These are phyloP conservation scores for Pogonocherus hispidulus DNA, from an alignment of 2,888 invertebrate genomes.

Conservation along the genomic window DNA sequence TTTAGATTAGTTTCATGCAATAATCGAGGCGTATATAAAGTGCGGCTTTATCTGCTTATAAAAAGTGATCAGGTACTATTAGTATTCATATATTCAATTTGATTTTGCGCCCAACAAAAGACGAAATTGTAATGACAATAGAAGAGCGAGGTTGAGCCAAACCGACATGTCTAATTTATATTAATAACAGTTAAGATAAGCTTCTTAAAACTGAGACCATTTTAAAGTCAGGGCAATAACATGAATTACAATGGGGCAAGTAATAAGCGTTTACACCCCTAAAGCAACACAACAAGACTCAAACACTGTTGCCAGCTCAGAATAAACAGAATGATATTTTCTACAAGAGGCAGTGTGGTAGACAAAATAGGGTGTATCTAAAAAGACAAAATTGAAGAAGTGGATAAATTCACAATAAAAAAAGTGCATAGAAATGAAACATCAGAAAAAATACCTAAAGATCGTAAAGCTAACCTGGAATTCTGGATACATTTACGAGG, in stretches of 20 bases:
- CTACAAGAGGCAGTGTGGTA: too few relatives aligned
- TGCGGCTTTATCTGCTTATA: constrained; percentile 29
- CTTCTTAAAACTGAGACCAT: constrained; percentile 56
- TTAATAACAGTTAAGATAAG: constrained; percentile 59
- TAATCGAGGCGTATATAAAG: constrained; percentile 26
- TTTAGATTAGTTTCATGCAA: constrained; percentile 18
- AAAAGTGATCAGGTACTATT: constrained; percentile 52
- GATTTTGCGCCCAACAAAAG: constrained; percentile 52
- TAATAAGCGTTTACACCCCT: constrained; percentile 51
- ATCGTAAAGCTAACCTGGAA: too few relatives aligned
- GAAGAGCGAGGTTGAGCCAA: constrained; percentile 42
- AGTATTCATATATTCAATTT: constrained; percentile 58
- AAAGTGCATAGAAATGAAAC: too few relatives aligned
- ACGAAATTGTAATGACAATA: constrained; percentile 55
- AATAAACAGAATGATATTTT: neutral
- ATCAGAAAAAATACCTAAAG: too few relatives aligned
- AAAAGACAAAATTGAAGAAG: too few relatives aligned
- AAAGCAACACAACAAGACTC: constrained; percentile 25
- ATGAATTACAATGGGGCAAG: constrained; percentile 51
- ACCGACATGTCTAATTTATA: constrained; percentile 55
- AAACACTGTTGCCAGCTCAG: constrained; percentile 23
- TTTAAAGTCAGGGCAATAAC: constrained; percentile 53
- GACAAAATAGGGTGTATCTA: too few relatives aligned
- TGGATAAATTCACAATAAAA: too few relatives aligned
- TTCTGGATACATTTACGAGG: too few relatives aligned